Evolutionary conservation across 1,140 invertebrate genomes (phyloP).

Genomic region (Ditylenchus dipsaci): DNA sequence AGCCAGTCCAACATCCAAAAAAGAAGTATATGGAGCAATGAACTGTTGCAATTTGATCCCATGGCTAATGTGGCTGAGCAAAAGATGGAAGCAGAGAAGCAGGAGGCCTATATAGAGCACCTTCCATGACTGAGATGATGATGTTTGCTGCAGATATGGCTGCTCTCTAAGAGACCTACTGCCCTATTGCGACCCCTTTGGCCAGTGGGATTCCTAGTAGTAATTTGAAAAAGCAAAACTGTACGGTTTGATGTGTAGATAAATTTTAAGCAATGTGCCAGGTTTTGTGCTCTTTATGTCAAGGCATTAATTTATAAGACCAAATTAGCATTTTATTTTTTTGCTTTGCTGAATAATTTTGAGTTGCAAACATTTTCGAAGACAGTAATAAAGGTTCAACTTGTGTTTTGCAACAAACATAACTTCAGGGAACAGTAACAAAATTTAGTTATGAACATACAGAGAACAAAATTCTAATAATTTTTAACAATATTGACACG

Average conservation of each 20-base stretch:
- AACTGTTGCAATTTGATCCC: not conserved
- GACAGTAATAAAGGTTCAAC: not conserved
- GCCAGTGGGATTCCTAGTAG: conserved; percentile 27
- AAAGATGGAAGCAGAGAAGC: not conserved
- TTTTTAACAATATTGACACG: too few relatives aligned
- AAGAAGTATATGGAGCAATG: not conserved
- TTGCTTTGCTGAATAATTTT: conserved; percentile 15
- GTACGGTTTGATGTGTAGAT: conserved; percentile 40
- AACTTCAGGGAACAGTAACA: too few relatives aligned
- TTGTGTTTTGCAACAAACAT: not conserved
- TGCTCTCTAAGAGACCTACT: conserved; percentile 24
- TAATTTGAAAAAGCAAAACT: conserved; percentile 35
- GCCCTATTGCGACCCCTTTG: conserved; percentile 27
- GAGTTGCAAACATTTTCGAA: not conserved
- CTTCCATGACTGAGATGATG: conserved; percentile 35
- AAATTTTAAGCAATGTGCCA: conserved; percentile 30
- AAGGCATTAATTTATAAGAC: conserved; percentile 43
- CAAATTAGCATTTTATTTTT: conserved; percentile 26
- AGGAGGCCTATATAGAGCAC: conserved; percentile 9
- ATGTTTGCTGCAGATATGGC: conserved; percentile 23
- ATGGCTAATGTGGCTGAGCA: not conserved
- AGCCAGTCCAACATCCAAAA: conserved; percentile 2
- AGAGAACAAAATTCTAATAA: too few relatives aligned
- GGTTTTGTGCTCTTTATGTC: conserved; percentile 37
- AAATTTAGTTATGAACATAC: too few relatives aligned